Conservation (phyloP, 2,797 vertebrate species). For the Vultur gryphus region DNA sequence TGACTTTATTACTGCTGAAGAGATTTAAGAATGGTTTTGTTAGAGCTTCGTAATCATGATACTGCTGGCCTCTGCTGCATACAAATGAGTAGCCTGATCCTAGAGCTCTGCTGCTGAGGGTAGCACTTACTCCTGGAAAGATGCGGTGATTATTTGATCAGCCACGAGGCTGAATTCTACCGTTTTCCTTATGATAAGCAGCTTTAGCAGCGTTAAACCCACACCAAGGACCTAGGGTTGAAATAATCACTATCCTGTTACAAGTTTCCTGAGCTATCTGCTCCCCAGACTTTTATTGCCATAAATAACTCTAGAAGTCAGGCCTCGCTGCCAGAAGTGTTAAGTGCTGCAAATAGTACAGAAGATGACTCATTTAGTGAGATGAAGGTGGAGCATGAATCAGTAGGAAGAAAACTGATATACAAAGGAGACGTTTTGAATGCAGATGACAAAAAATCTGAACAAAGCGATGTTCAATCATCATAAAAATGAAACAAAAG, state of each 20-base stretch:
- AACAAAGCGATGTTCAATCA: constrained; percentile 21
- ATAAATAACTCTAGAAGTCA: constrained; percentile 43
- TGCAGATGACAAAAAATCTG: not conserved
- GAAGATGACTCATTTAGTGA: constrained; percentile 49
- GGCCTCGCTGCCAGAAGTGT: constrained; percentile 17
- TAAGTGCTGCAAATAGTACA: constrained; percentile 44
- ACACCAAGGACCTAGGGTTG: not conserved
- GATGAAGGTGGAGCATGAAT: constrained; percentile 45
- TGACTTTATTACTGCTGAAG: not conserved
- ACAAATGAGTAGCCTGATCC: not conserved
- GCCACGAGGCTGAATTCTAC: not conserved
- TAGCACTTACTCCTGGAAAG: not conserved
- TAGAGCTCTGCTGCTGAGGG: not conserved
- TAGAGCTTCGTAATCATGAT: not conserved
- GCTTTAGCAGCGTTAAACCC: not conserved
- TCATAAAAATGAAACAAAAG: constrained; percentile 10
- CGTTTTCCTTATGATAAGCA: not conserved
- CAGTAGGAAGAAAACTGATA: constrained; percentile 38
- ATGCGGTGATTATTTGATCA: not conserved
- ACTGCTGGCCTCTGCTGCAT: not conserved
- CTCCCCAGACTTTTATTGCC: constrained; percentile 16
- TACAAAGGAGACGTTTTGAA: constrained; percentile 12
- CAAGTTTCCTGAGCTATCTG: not conserved
- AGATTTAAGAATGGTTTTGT: not conserved
- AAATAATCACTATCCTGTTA: constrained; percentile 16